Evolutionary conservation across 2,113 vertebrate genomes (phyloP).

Genomic region (Ceratotherium simum): DNA sequence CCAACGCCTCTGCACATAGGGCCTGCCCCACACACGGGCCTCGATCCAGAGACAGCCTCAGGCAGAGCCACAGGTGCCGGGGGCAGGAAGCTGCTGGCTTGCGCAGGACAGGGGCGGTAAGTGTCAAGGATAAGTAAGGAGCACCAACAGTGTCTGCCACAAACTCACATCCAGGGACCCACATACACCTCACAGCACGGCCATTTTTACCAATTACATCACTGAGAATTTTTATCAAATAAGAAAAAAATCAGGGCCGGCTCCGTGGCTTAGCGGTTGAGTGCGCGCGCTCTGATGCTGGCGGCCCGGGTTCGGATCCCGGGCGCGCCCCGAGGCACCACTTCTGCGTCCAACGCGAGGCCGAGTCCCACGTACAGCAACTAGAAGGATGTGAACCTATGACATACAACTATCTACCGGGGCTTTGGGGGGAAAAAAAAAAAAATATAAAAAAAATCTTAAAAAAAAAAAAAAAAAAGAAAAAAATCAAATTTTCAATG

Average conservation of each 20-base stretch:
- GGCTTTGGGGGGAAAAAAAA: too few species aligned
- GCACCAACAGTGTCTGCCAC: neutral
- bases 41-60: neutral
- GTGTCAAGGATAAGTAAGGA: too few species aligned
- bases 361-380: too few species aligned
- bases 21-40: rapidly evolving
- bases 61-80: neutral
- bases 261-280: too few species aligned
- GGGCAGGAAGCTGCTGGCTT: rapidly evolving
- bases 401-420: too few species aligned
- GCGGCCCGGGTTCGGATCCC: too few species aligned
- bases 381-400: too few species aligned
- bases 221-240: neutral
- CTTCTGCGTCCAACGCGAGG: too few species aligned
- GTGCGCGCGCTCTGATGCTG: too few species aligned
- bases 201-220: neutral
- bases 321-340: too few species aligned
- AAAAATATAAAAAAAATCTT: too few species aligned
- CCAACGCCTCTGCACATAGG: too few species aligned
- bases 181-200: neutral
- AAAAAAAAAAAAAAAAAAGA: conserved; percentile 34
- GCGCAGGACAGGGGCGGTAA: rapidly evolving
- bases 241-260: neutral
- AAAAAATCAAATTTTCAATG: neutral
- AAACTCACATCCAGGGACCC: neutral